Base-by-base conservation (phyloP, 2,888 invertebrate species). In the Iselma pallidipennis region DNA sequence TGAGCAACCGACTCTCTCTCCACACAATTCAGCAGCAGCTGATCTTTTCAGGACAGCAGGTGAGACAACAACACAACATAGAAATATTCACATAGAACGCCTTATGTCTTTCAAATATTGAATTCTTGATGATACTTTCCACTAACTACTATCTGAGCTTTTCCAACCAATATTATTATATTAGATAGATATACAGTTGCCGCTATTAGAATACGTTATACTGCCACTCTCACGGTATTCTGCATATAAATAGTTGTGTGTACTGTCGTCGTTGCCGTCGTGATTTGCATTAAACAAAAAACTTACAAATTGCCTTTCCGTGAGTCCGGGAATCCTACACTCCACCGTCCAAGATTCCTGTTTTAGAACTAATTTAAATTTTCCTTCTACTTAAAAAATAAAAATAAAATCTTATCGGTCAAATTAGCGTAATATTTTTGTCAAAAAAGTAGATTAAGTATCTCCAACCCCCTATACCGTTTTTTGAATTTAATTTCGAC, bases 251-350 rank as follows among this genome's bases (percentile, higher is more conserved):
- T 68, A 66, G 59, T 56, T 49, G 29, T 37, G 33, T 37, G 7
- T 31, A 31, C 31, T 14, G 33, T 37, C 16, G 37, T 37, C 16
- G 49, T 61, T 59, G 58, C 68, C 71, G 71, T 69, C 71, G 71
- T 70, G 69, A 71, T 71, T 70, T 66, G 67, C 67, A 66, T 69
- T 66, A 55, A 57, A 63, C 61, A 64, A 70, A 66, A 70, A 68
- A 59, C 63, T 64, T 69, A 72, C 71, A 72, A 74, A 72, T 72
- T 71, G 70, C 70, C 65, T 66, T 74, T 72, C 71, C 71, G 71
- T 71, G 73, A 26, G 31, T 26, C 53, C 58, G 21, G 49, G 31
- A 54, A 48, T 54, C 59, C 49, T 50, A 28, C 31, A 33, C n/a
- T 14, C n/a, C n/a, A n/a, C n/a, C n/a, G n/a, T n/a, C n/a, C 23